A percentile compares a stretch with the other conserved stretches of the same genome.
Evolutionary conservation across 2,888 invertebrate genomes (phyloP).

Genomic region (Ethmia dodecea): DNA sequence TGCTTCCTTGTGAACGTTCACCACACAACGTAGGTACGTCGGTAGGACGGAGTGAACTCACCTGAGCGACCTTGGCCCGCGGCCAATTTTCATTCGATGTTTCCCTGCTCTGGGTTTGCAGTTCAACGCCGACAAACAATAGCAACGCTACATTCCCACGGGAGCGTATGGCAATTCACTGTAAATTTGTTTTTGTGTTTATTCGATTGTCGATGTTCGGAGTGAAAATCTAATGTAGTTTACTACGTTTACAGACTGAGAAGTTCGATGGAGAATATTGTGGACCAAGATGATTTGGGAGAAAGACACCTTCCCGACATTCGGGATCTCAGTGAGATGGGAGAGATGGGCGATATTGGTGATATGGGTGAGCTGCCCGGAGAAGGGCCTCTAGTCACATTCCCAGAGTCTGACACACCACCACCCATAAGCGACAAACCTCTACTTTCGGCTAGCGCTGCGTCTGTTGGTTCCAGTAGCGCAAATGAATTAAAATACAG

Average conservation of each 20-base stretch:
- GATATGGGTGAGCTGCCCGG: slow-evolving; percentile 64
- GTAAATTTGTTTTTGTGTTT: background rate
- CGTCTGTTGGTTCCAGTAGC: slow-evolving; percentile 50
- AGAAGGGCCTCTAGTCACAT: slow-evolving; percentile 86
- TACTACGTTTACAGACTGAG: slow-evolving; percentile 72
- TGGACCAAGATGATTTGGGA: slow-evolving; percentile 78
- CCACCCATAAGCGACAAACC: slow-evolving; percentile 73
- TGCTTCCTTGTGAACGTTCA: too few species aligned
- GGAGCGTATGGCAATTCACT: slow-evolving; percentile 16
- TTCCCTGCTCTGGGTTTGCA: slow-evolving; percentile 61
- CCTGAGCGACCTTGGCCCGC: slow-evolving; percentile 70
- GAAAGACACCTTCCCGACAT: slow-evolving; percentile 66
- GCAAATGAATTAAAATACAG: slow-evolving; percentile 89
- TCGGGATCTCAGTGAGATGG: slow-evolving; percentile 67
- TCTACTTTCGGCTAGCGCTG: slow-evolving; percentile 60
- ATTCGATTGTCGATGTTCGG: too few species aligned
- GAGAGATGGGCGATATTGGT: slow-evolving; percentile 68
- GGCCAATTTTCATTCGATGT: slow-evolving; percentile 64
- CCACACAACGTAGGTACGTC: too few species aligned
- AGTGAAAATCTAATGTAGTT: too few species aligned
- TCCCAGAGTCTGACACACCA: slow-evolving; percentile 88
- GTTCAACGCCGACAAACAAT: slow-evolving; percentile 70
- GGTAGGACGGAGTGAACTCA: slow-evolving; percentile 60
- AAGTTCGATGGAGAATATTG: slow-evolving; percentile 88
- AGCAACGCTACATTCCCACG: slow-evolving; percentile 54